Evolutionary conservation across 2,113 vertebrate species (phyloP), one percentile per base, ranked within the genome.

Genomic region (Orcinus orca): DNA sequence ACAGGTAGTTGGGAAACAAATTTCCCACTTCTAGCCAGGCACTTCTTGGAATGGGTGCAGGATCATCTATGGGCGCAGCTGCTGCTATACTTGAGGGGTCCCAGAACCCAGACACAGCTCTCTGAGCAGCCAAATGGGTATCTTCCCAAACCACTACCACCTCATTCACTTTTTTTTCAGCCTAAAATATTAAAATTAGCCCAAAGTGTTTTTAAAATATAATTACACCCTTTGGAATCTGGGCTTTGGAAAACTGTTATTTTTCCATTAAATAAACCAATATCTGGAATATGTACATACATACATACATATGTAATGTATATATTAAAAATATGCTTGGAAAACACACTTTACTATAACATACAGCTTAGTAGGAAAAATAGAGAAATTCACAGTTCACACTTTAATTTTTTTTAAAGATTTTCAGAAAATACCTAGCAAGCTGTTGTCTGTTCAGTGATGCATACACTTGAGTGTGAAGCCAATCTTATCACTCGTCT

Each of bases 101-200:
- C 97, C 97, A 97, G 94, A 95, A 97, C 96, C 96, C 95, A 97
- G 96, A 65, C 96, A 96, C 47, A 88, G 96, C 90, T 97, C 94
- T 96, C 5, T 41, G 62, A 94, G 93, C 90, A 97, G 97, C 97
- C 98, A 98, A 96, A 98, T 97, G 92, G 90, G 71, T 82, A 70
- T 95, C 95, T 96, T 98, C 96, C 90, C 93, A 96, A 58, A 58
- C 84, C 77, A 85, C 93, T 60, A 91, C 92, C 81, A 90, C 53
- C 94, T 95, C 92, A 55, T 87, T 96, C 84, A 81, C 90, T 82
- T 94, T 93, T 94, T 97, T 95, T 86, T 36, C 13, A 88, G 74
- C 73, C 74, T 98, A 85, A 97, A 98, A 98, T 98, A 98, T 97
- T 97, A 98, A 98, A 98, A 88, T 93, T 91, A 97, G 88, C 95